Evolutionary conservation across 2,888 invertebrate genomes (phyloP).

Genomic region (Drosophila kokeensis): DNA sequence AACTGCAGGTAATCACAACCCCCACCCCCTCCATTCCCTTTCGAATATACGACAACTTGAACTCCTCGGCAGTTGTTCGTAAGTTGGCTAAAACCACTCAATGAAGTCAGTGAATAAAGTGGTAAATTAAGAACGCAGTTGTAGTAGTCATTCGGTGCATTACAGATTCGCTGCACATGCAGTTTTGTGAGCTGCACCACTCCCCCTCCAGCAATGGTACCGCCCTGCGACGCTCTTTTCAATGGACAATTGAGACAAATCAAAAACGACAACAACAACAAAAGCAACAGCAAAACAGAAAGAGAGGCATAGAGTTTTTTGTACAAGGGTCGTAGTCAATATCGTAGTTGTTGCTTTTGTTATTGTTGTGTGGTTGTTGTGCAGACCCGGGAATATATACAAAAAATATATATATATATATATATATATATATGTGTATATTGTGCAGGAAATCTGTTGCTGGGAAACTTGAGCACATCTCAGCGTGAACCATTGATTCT

Average conservation of each 20-base stretch:
- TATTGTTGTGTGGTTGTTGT: conserved; percentile 42
- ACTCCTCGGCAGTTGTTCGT: conserved; percentile 8
- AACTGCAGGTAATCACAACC: conserved; percentile 69
- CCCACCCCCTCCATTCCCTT: background rate
- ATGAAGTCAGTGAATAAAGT: conserved; percentile 51
- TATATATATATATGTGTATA: conserved; percentile 12
- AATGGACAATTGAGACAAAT: conserved; percentile 54
- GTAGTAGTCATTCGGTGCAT: conserved; percentile 20
- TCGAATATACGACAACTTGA: background rate
- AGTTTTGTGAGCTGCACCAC: conserved; percentile 7
- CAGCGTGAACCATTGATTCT: conserved; percentile 68
- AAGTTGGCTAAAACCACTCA: conserved; percentile 46
- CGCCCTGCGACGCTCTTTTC: conserved; percentile 25
- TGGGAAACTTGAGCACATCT: conserved; percentile 58
- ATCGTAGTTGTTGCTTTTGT: conserved; percentile 50
- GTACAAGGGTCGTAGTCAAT: conserved; percentile 51
- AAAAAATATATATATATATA: background rate
- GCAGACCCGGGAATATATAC: conserved; percentile 59
- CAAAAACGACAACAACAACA: conserved; percentile 36
- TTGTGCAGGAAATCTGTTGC: conserved; percentile 78
- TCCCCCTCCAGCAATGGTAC: conserved; percentile 1
- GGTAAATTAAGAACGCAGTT: conserved; percentile 20
- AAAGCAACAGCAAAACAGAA: conserved; percentile 13
- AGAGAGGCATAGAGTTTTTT: conserved; percentile 32
- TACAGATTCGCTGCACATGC: conserved; percentile 60